phyloP scores from a whole-genome alignment of 1,140 invertebrate genomes.

The Zaprionus africanus region DNA sequence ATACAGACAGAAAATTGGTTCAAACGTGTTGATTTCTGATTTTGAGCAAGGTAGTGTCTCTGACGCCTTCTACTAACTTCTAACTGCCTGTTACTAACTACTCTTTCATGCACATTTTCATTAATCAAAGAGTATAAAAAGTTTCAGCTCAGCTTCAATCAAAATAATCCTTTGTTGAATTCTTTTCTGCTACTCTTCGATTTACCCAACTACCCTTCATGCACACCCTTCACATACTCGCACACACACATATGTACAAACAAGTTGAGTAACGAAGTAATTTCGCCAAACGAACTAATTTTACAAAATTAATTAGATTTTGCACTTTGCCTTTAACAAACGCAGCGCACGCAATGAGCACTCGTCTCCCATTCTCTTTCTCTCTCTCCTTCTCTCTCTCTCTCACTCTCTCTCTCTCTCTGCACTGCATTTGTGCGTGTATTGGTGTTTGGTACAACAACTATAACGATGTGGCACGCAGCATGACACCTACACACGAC shows the following conservation, averaged over 20 bases:
- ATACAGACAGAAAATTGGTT: too few species aligned
- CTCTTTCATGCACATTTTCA: too few species aligned
- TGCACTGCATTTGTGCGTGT: constrained; percentile 4
- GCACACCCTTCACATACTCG: not conserved
- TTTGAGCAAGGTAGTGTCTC: too few species aligned
- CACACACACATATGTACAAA: constrained; percentile 31
- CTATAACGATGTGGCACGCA: constrained; percentile 58
- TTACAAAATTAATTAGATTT: constrained; percentile 77
- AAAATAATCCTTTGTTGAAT: not conserved
- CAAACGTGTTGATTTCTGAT: too few species aligned
- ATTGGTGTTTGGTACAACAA: constrained; percentile 16
- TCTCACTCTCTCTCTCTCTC: too few species aligned
- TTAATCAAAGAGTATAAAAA: too few species aligned
- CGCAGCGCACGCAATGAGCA: constrained; percentile 14
- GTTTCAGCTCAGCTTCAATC: too few species aligned
- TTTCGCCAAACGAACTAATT: constrained; percentile 72
- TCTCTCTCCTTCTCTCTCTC: not conserved
- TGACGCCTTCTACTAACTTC: too few species aligned
- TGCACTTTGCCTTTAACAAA: constrained; percentile 44
- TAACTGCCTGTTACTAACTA: too few species aligned
- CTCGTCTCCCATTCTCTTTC: not conserved
- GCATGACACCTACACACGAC: constrained; percentile 28
- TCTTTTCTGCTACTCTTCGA: not conserved
- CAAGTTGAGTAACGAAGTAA: constrained; percentile 61
- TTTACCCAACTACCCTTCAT: not conserved